Conservation (phyloP, 2,113 vertebrate genomes). For the Pseudorhombus dupliciocellatus region DNA sequence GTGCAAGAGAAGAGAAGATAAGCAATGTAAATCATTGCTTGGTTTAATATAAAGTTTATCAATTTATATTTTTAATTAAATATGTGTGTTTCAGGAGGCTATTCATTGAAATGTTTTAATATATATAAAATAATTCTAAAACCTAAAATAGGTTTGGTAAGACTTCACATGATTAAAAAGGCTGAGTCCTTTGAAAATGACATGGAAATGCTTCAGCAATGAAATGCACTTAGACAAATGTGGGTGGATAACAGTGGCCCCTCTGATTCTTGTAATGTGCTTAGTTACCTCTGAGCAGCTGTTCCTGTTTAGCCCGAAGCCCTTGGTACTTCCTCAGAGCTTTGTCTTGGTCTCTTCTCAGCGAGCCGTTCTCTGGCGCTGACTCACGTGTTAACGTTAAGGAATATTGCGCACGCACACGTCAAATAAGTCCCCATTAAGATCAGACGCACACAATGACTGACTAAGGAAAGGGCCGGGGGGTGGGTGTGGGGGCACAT, state of each 20-base stretch:
- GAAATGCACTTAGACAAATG: no score
- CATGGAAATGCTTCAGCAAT: no score
- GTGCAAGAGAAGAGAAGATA: neutral
- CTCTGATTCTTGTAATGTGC: neutral
- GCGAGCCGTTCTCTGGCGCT: slow-evolving; percentile 89
- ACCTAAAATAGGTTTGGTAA: no score
- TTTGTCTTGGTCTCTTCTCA: slow-evolving; percentile 96
- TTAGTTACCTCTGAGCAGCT: slow-evolving; percentile 84
- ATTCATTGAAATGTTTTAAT: neutral
- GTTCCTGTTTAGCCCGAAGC: slow-evolving; percentile 93
- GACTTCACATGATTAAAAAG: no score
- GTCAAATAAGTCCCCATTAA: neutral
- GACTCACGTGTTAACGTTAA: slow-evolving; percentile 90
- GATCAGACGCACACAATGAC: neutral
- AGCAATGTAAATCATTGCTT: neutral
- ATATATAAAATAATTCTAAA: no score
- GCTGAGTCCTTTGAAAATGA: no score
- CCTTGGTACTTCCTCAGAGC: slow-evolving; percentile 92
- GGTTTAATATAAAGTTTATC: neutral
- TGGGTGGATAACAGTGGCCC: no score
- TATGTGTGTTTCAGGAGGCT: neutral
- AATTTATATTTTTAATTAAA: neutral
- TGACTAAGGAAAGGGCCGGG: neutral
- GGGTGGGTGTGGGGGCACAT: neutral
- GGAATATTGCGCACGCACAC: slow-evolving; percentile 52